Conservation (phyloP, 2,888 invertebrate genomes). For the Pollenia griseotomentosa region DNA sequence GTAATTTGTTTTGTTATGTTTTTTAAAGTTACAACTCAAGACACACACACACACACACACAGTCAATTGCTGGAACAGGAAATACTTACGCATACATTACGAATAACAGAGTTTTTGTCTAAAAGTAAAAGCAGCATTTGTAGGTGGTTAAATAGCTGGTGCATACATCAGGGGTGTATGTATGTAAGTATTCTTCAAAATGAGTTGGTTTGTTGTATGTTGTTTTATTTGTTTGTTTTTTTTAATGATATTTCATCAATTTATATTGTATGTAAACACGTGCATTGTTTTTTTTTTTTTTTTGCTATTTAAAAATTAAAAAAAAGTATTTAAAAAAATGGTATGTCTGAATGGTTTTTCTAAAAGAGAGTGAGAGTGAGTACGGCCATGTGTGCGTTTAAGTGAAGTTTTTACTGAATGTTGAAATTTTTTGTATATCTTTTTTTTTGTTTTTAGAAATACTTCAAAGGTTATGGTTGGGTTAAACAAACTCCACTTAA, state of each 20-base stretch:
- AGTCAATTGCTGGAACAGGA: background rate
- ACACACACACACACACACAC: background rate
- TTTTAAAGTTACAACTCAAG: constrained; percentile 39
- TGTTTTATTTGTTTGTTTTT: background rate
- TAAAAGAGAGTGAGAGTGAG: constrained; percentile 11
- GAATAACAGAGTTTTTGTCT: background rate
- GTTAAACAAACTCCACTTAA: constrained; percentile 7
- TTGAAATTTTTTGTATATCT: background rate
- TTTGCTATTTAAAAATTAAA: background rate
- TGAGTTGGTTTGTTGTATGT: constrained; percentile 6
- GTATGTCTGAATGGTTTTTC: background rate
- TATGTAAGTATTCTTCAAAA: too few relatives aligned
- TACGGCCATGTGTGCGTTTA: background rate
- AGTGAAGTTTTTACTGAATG: background rate
- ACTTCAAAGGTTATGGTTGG: constrained; percentile 39
- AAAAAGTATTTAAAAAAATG: background rate
- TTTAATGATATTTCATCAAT: constrained; percentile 15
- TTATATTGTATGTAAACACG: constrained; percentile 44
- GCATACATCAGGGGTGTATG: background rate
- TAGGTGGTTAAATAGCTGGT: constrained; percentile 39
- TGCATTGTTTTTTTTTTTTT: constrained; percentile 40
- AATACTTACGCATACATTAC: constrained; percentile 3
- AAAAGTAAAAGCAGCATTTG: background rate
- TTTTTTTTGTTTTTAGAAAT: constrained; percentile 5
- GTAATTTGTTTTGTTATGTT: constrained; percentile 45